Evolutionary conservation across 2,113 vertebrate genomes (phyloP).

Genomic region (Anas platyrhynchos): DNA sequence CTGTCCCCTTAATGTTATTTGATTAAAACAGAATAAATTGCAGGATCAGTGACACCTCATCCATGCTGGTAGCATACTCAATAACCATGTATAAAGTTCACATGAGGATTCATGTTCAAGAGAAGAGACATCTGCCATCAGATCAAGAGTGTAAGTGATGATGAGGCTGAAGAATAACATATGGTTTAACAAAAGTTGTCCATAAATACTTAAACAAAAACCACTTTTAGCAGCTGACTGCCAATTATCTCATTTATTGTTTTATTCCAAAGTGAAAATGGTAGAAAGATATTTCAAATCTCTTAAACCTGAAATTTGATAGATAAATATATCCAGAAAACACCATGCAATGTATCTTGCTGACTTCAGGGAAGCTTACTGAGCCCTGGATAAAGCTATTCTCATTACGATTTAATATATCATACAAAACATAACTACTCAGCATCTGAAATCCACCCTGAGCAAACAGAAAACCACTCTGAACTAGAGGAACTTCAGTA

Average conservation of each 20-base stretch:
- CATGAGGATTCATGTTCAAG: neutral
- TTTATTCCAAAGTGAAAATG: slow-evolving; percentile 1
- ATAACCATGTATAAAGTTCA: slow-evolving; percentile 48
- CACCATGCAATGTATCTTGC: neutral
- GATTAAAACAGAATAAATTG: slow-evolving; percentile 46
- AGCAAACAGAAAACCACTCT: neutral
- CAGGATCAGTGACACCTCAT: slow-evolving; percentile 35
- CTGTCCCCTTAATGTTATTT: neutral
- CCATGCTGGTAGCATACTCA: slow-evolving; percentile 33
- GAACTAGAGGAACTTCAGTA: neutral
- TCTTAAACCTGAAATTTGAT: neutral
- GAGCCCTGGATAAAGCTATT: neutral
- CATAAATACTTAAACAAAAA: neutral
- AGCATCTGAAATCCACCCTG: neutral
- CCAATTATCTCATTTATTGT: neutral
- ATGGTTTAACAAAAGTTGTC: slow-evolving; percentile 23
- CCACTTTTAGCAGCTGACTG: neutral
- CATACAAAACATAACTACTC: neutral
- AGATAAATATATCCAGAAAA: neutral
- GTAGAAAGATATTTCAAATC: neutral
- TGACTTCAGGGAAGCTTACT: neutral
- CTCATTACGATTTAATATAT: neutral
- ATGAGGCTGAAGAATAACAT: neutral
- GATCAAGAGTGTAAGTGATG: neutral
- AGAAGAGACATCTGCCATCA: slow-evolving; percentile 55